Evolutionary conservation across 2,797 vertebrate species (phyloP).

Genomic region (Myoxocephalus aenaeus): DNA sequence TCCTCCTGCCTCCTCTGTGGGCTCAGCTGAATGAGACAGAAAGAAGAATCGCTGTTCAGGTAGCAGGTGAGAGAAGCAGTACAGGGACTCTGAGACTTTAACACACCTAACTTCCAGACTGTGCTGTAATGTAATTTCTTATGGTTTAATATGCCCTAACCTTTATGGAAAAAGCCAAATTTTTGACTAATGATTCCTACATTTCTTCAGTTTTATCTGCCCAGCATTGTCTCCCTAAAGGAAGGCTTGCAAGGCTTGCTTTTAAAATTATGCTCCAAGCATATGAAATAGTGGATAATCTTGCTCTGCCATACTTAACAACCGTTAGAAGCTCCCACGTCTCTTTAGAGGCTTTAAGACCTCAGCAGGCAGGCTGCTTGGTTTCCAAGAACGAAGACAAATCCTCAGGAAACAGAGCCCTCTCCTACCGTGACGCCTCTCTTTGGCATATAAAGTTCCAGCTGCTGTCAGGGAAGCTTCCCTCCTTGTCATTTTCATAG

Average conservation of each 20-base stretch:
- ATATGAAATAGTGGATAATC: slow-evolving; percentile 6
- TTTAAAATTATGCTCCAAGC: background rate
- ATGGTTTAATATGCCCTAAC: slow-evolving; percentile 2
- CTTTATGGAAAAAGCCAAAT: slow-evolving; percentile 14
- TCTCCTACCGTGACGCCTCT: background rate
- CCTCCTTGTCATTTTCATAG: slow-evolving; percentile 44
- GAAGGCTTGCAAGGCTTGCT: background rate
- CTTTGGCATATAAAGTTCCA: slow-evolving; percentile 22
- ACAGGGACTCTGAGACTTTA: background rate
- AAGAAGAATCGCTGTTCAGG: slow-evolving; percentile 22
- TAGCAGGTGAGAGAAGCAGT: slow-evolving; percentile 27
- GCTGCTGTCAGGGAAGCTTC: slow-evolving; percentile 38
- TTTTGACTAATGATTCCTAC: slow-evolving; percentile 14
- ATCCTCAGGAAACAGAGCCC: slow-evolving; percentile 17
- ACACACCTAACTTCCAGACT: background rate
- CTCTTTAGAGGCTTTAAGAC: background rate
- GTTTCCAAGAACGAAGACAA: slow-evolving; percentile 25
- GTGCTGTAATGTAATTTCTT: slow-evolving; percentile 5
- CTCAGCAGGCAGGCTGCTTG: slow-evolving; percentile 3
- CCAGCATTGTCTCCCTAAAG: background rate
- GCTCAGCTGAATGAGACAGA: slow-evolving; percentile 40
- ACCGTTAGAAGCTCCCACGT: slow-evolving; percentile 2
- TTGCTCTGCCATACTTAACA: slow-evolving; percentile 8
- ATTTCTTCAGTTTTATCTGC: slow-evolving; percentile 1
- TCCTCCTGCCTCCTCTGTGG: slow-evolving; percentile 29